Conservation (phyloP, 92 coral and sea anemone species). For the Phymanthus crucifer region DNA sequence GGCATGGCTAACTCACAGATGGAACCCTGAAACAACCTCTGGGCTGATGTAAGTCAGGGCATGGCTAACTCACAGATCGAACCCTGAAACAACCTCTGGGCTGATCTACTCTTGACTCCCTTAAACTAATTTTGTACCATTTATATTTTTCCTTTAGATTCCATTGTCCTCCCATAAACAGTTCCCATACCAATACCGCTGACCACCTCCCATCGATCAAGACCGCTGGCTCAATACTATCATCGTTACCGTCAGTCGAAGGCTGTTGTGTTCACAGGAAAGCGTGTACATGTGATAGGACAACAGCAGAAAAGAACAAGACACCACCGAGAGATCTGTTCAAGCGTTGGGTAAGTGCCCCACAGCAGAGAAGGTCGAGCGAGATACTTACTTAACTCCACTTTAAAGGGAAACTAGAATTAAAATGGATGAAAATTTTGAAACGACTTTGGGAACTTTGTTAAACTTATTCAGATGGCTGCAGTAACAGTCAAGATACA, state of each 20-base stretch:
- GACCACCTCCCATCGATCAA: not conserved
- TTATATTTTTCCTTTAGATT: not conserved
- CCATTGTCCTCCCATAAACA: constrained; percentile 4
- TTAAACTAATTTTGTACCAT: not conserved
- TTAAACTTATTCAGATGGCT: no score
- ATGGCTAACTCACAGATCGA: no score
- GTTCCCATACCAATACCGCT: not conserved
- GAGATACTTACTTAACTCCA: no score
- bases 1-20: no score
- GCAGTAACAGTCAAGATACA: no score
- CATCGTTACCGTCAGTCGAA: constrained; percentile 19
- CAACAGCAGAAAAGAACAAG: not conserved
- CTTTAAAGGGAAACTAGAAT: no score
- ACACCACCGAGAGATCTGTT: constrained; percentile 20
- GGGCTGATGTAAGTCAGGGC: no score
- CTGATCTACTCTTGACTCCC: not conserved
- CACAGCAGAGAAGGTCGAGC: no score
- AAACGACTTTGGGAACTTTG: no score
- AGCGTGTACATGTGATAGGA: constrained; percentile 21
- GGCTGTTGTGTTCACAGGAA: constrained; percentile 21
- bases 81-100: no score
- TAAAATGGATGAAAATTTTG: no score
- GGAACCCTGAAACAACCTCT: no score
- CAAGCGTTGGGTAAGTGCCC: constrained; percentile 38
- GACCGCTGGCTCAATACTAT: not conserved